Base-by-base conservation (phyloP, 2,797 vertebrate genomes). In the Tamandua tetradactyla region DNA sequence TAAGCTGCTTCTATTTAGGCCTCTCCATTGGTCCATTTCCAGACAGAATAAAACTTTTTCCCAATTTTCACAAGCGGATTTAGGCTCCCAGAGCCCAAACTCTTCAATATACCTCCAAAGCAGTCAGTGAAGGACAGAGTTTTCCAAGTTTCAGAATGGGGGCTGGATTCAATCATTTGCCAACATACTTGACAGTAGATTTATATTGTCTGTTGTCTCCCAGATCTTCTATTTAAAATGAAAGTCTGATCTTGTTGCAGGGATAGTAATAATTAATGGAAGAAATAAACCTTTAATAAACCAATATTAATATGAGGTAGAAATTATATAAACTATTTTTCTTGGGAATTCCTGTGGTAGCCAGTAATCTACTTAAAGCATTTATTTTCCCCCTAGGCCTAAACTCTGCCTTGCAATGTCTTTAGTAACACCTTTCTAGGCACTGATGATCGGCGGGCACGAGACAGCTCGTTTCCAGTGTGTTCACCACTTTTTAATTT, bases 1-100 rank as follows among this genome's bases (percentile, higher is more conserved):
- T 93, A 79, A 82, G 57, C 76, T 68, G 64, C 59, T 96, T 93
- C 89, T 95, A 86, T 96, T 96, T 96, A 82, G 78, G 79, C 82
- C 71, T 91, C 7, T 76, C 44, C 93, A 13, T 94, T 94, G 92
- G 88, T 96, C 81, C 49, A 66, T 85, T 95, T 96, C 87, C 92
- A 96, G 82, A 93, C 25, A 47, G 87, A 93, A 90, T 75, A 89
- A 83, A 91, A 84, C 59, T 49, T 75, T 94, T 83, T 91, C 93
- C 93, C 83, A 87, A 68, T 66, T 93, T 87, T 90, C 75, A 68
- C 83, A 79, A 82, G 55, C 35, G 75, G 69, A 94, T 78, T 25
- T 62, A 88, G 89, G 91, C 95, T 94, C 69, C 82, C 62, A 88
- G 85, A 95, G 35, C 55, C 12, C 42, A 94, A 42, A 15, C 40